Conservation (phyloP, 2,888 invertebrate species). For the Sicus ferrugineus region DNA sequence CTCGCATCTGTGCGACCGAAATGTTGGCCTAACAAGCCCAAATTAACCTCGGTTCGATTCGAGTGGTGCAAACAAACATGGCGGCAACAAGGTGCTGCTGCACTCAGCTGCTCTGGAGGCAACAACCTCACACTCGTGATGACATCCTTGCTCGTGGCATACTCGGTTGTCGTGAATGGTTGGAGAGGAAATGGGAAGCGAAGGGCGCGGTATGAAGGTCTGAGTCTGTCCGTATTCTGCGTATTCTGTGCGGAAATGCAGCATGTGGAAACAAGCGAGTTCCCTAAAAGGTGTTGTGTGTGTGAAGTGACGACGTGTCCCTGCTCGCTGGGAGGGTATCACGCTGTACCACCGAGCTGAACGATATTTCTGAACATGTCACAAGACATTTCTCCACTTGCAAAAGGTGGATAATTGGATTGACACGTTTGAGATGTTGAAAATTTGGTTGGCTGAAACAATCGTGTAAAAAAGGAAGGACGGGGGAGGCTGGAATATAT, state of each 20-base stretch:
- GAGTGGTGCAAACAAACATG: constrained; percentile 10
- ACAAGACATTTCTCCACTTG: constrained; percentile 57
- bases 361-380: constrained; percentile 53
- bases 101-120: not conserved
- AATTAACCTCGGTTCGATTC: no score
- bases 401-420: constrained; percentile 62
- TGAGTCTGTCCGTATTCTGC: no score
- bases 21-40: not conserved
- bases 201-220: not conserved
- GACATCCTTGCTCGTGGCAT: not conserved
- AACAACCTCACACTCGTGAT: not conserved
- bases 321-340: not conserved
- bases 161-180: not conserved
- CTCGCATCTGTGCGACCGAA: not conserved
- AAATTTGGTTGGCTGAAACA: constrained; percentile 4
- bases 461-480: not conserved
- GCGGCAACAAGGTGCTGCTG: constrained; percentile 7
- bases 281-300: not conserved
- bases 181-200: not conserved
- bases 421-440: constrained; percentile 55
- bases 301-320: constrained; percentile 16
- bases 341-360: constrained; percentile 13
- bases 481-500: not conserved
- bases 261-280: no score
- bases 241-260: no score